Evolutionary conservation across 2,888 invertebrate genomes (phyloP).

Genomic region (Melolontha melolontha): DNA sequence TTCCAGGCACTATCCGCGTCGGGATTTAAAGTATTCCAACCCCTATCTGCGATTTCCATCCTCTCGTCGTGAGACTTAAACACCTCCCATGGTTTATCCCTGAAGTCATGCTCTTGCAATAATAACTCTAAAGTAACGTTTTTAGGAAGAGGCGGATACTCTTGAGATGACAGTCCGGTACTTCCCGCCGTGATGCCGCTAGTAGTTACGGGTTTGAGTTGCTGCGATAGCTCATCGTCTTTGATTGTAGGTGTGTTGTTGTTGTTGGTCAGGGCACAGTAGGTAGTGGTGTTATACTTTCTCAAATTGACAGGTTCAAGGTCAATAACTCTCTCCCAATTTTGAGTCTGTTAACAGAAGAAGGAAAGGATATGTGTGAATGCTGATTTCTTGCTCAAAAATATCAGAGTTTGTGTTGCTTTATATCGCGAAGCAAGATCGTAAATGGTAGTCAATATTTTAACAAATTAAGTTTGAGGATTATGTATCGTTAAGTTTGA

Average conservation of each 20-base stretch:
- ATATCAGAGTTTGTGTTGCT: background rate
- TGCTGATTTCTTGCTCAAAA: constrained; percentile 41
- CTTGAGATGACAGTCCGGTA: background rate
- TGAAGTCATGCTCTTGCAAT: constrained; percentile 33
- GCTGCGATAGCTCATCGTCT: background rate
- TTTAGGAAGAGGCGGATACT: background rate
- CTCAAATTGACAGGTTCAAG: constrained; percentile 59
- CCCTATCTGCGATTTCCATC: background rate
- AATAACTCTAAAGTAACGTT: constrained; percentile 34
- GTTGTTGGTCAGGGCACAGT: background rate
- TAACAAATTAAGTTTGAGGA: background rate
- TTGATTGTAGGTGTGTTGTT: background rate
- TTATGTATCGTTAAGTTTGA: constrained; percentile 4
- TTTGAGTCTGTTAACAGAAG: constrained; percentile 75
- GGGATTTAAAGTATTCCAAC: constrained; percentile 4
- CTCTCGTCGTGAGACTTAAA: constrained; percentile 8
- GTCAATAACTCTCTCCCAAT: constrained; percentile 67
- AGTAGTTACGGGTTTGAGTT: background rate
- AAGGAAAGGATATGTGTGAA: constrained; percentile 71
- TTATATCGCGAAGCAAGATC: no score
- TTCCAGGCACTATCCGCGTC: constrained; percentile 24
- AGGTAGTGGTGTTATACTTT: constrained; percentile 29
- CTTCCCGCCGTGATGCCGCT: background rate
- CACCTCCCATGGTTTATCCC: constrained; percentile 33
- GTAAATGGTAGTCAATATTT: constrained; percentile 21